A percentile compares a stretch with the other conserved stretches of the same genome.
These are phyloP conservation scores for Saccostrea echinata DNA, from an alignment of 1,140 invertebrate species.

Conservation along the genomic window DNA sequence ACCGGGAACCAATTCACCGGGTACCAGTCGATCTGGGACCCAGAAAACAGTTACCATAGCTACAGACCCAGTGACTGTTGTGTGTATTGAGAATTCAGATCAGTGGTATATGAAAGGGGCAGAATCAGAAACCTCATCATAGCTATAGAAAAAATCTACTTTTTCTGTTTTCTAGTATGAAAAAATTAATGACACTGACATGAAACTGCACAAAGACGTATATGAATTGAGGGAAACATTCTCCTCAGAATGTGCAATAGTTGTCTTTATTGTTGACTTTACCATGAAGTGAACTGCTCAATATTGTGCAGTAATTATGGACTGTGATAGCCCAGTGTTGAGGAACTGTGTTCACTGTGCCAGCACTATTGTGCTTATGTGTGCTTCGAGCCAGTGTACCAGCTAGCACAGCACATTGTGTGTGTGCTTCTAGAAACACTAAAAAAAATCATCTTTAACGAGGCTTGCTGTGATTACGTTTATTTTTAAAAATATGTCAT, in stretches of 20 bases:
- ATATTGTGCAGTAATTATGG: constrained; percentile 22
- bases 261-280: constrained; percentile 13
- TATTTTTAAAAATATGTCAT: background rate
- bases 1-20: constrained; percentile 5
- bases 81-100: constrained; percentile 35
- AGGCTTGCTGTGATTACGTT: constrained; percentile 18
- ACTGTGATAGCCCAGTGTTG: constrained; percentile 13
- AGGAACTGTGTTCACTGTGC: background rate
- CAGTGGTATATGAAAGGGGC: background rate
- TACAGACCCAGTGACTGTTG: constrained; percentile 26
- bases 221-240: background rate
- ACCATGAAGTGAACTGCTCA: constrained; percentile 18
- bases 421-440: background rate
- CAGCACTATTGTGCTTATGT: constrained; percentile 6
- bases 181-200: background rate
- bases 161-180: background rate
- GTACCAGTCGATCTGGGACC: constrained; percentile 11
- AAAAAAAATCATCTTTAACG: background rate
- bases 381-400: constrained; percentile 14
- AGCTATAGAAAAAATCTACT: background rate
- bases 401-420: background rate
- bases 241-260: background rate
- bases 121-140: background rate
- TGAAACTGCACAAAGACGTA: background rate
- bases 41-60: constrained; percentile 30